Base-by-base conservation (phyloP, 2,113 vertebrate species). In the Cyprinus carpio region DNA sequence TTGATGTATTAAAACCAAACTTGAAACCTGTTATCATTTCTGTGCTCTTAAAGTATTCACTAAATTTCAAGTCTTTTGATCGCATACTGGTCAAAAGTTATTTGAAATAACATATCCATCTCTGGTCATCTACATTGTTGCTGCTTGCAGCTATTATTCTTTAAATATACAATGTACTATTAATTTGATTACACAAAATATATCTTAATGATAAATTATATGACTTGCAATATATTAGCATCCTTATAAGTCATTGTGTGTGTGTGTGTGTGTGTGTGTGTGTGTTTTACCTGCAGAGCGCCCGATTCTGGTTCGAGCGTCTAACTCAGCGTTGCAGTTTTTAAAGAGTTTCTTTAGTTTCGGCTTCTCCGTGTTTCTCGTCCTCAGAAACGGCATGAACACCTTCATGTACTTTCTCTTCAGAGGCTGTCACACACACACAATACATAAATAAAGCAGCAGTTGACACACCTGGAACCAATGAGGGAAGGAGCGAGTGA, bases 261-360 rank as follows among this genome's bases (percentile, higher is more conserved):
- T 65, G 12, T 81, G 18, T 64, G 31, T 18, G 20, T 60, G 54
- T 76, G 60, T 13, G 20, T 60, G 54, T 76, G 60, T 65, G 12
- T 81, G 18, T 64, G 31, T 18, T 46, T 64, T 27, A 92, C 92
- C 91, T 91, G 90, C 37, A 13, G 64, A 58, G 23, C 78, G 4
- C n/a, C 83, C 0, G 20, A 13, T 13, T 88, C 29, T 34, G 49
- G 6, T 72, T n/a, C 5, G 31, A 18, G 29, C 46, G 4, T 37
- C 29, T 25, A 82, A 58, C 6, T 15, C 49, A 18, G 20, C 7
- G 31, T 82, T 82, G 49, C 64, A 71, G 49, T 72, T 71, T 43
- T 10, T 82, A 40, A 93, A 93, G 54, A 92, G 76, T 2, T 0
- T n/a, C 84, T 85, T 90, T 2, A 93, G 86, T 62, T 90, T 92